Evolutionary conservation across 1,140 invertebrate species (phyloP), one percentile per base, ranked within the genome.

Genomic region (Drosophila mojavensis): DNA sequence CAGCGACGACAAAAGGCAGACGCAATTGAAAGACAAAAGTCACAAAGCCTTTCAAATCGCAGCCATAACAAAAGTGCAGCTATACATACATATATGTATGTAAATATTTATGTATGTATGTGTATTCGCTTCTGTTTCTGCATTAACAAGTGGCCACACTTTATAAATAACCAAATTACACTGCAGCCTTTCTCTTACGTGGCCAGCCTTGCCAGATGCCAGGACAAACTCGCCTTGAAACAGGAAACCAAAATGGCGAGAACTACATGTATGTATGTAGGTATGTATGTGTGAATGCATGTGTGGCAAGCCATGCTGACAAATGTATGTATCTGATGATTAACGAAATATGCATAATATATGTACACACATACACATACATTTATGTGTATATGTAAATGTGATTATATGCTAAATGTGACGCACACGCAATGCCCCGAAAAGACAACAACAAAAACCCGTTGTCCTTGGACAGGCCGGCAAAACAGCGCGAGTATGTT

Each of bases 391-490:
- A 10, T 67, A 61, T 11, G 55, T 67, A 60, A 64, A 73, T 73
- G 33, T 6, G 11, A 33, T n/a, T 65, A 65, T 71, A 65, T 71
- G 53, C 43, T 60, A 51, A 66, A 59, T 66, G 39, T 72, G 69
- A 72, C 63, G 69, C 69, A 72, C 63, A 67, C 69, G 69, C 69
- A 72, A 67, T 67, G 47, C n/a, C 30, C 39, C n/a, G 50, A 43
- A 65, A 47, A 33, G 33, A 20, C 48, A 39, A 66, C 17, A 65
- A 56, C 10, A 59, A 58, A 24, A 65, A 67, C 63, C 33, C 11
- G 69, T 67, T 66, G 69, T 72, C 69, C 63, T 72, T 72, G 69
- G 51, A 30, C 45, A 9, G 24, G 24, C 69, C 69, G 69, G 69
- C 69, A 72, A 59, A 71, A 66, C 69, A 66, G 51, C 69, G 59